phyloP scores from a whole-genome alignment of 2,113 vertebrate species.

The Megaceryle torquata region DNA sequence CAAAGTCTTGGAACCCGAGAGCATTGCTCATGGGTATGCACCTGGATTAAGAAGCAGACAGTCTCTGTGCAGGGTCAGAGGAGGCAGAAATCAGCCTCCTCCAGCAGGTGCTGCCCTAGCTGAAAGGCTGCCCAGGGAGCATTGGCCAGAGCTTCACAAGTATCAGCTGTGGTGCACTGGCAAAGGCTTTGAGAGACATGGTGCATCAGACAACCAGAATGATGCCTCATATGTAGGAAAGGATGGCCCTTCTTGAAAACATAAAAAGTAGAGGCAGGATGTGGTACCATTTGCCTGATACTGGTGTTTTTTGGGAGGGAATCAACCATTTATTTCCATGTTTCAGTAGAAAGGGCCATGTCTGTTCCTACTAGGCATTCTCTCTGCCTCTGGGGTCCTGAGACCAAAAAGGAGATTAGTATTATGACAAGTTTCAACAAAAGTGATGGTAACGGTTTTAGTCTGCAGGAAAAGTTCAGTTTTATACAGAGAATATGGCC shows the following conservation, averaged over 20 bases:
- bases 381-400: background rate
- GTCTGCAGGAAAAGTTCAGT: background rate
- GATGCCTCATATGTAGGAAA: background rate
- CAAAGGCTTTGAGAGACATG: background rate
- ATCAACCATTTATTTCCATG: background rate
- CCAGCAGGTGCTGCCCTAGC: background rate
- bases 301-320: background rate
- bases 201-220: background rate
- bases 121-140: background rate
- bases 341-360: background rate
- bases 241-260: background rate
- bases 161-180: background rate
- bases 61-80: background rate
- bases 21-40: constrained; percentile 19
- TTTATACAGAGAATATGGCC: background rate
- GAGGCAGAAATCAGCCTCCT: background rate
- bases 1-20: constrained; percentile 53
- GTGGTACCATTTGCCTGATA: background rate
- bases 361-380: background rate
- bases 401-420: background rate
- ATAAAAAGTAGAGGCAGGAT: background rate
- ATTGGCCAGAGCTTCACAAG: background rate
- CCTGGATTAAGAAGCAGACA: constrained; percentile 37
- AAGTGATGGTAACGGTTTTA: background rate
- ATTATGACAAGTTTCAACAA: background rate